Base-by-base conservation (phyloP, 2,797 vertebrate genomes). In the Pogoniulus pusillus region DNA sequence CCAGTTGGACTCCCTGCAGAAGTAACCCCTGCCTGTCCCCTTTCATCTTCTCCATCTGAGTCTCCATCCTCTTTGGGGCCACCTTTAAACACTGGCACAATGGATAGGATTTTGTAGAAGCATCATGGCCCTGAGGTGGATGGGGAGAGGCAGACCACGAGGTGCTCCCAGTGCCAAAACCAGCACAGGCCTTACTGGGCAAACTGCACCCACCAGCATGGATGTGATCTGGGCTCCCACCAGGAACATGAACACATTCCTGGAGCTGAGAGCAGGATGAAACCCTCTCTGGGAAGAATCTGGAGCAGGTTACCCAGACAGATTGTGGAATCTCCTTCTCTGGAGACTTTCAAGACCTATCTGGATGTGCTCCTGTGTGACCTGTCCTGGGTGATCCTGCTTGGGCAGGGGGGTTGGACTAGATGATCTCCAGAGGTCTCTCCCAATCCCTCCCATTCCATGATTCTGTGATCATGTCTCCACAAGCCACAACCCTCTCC, bases 221-320 rank as follows among this genome's bases (percentile, higher is more conserved):
- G 63, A 17, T 3, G 55, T 35, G 37, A 51, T 7, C 58, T 0
- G 0, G 59, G 71, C 43, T 32, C 63, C 49, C 62, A 14, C 43
- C 68, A 19, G 18, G 14, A 78, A 3, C 39, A 6, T 0, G 0
- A 19, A 15, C 8, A 54, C 54, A 17, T 2, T n/a, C 74, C 41
- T 0, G 0, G 35, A 39, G 51, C 49, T 1, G 30, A 3, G 20
- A 20, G 49, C 0, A 0, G 41, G 57, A 43, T 15, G 26, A 24
- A 49, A 54, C 43, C 70, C 82, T 34, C 54, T 32, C 78, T 8
- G 10, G 35, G 64, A 78, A 7, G 53, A 8, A 29, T 49, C 47
- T 49, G 47, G 12, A 24, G 9, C 23, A 49, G 7, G 22, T 47
- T 49, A 47, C 47, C 23, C 6, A 13, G 47, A 12, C 47, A 49